These are phyloP conservation scores for Drosophila hydei DNA, from an alignment of 1,140 invertebrate genomes.

Conservation along the genomic window DNA sequence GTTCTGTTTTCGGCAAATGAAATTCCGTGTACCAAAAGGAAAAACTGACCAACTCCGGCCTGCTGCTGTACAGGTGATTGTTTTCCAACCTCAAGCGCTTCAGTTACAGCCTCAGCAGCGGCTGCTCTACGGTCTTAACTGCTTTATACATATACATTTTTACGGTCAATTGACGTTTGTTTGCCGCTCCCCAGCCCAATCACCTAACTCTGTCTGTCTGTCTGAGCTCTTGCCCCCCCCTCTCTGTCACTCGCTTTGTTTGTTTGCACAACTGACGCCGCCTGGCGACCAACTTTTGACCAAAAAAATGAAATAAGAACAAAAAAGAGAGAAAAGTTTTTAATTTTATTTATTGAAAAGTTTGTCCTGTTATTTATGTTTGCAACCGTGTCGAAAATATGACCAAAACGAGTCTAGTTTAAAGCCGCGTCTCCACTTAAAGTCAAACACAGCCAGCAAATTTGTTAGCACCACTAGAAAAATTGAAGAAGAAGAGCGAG, in stretches of 20 bases:
- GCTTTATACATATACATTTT: slow-evolving; percentile 71
- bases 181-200: slow-evolving; percentile 29
- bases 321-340: slow-evolving; percentile 59
- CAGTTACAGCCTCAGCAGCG: slow-evolving; percentile 25
- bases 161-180: slow-evolving; percentile 80
- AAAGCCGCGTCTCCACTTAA: slow-evolving; percentile 54
- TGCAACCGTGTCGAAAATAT: slow-evolving; percentile 76
- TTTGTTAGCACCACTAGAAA: slow-evolving; percentile 20
- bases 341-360: slow-evolving; percentile 83
- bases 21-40: slow-evolving; percentile 49
- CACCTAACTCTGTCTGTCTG: slow-evolving; percentile 1
- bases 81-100: slow-evolving; percentile 77
- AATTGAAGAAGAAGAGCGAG: background rate
- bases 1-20: slow-evolving; percentile 58
- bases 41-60: slow-evolving; percentile 13
- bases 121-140: slow-evolving; percentile 56
- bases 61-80: slow-evolving; percentile 68
- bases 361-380: slow-evolving; percentile 80
- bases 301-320: slow-evolving; percentile 15
- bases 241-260: slow-evolving; percentile 38
- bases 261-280: slow-evolving; percentile 72
- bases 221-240: slow-evolving; percentile 2
- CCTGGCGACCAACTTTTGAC: slow-evolving; percentile 75
- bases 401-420: slow-evolving; percentile 64
- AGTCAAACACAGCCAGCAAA: slow-evolving; percentile 23